Evolutionary conservation across 2,797 vertebrate species (phyloP).

Genomic region (Argya squamiceps): DNA sequence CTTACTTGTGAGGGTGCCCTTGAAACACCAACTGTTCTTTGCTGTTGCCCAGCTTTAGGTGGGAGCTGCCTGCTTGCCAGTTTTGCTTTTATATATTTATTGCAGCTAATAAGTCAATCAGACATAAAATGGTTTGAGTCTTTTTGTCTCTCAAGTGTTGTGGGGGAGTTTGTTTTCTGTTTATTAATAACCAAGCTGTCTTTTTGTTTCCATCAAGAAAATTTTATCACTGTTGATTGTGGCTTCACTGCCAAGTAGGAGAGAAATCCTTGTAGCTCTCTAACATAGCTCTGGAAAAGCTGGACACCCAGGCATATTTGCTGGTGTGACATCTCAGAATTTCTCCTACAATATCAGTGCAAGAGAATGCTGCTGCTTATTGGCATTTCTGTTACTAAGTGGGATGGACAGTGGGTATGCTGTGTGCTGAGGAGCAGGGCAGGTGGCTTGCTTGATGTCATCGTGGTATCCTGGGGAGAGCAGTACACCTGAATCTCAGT

Average conservation of each 20-base stretch:
- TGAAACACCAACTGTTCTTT: neutral
- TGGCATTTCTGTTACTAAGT: neutral
- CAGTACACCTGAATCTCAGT: neutral
- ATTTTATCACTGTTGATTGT: neutral
- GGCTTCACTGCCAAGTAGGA: neutral
- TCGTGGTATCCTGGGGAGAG: neutral
- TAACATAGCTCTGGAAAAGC: neutral
- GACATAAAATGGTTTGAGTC: neutral
- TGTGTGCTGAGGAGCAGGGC: neutral
- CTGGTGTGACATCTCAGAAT: neutral
- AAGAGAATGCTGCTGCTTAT: neutral
- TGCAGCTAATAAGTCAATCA: neutral
- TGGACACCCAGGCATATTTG: neutral
- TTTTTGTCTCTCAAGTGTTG: neutral
- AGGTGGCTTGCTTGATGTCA: neutral
- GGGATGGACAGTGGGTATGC: neutral
- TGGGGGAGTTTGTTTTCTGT: conserved; percentile 8
- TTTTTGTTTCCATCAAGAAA: neutral
- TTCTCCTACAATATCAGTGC: neutral
- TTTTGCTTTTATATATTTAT: neutral
- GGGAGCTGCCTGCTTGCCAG: neutral
- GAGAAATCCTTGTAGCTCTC: neutral
- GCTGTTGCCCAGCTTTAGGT: neutral
- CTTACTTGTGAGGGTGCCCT: neutral
- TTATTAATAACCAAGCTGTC: neutral